A percentile compares a stretch with the other conserved stretches of the same genome.
phyloP scores from a whole-genome alignment of 2,888 invertebrate genomes.

The Cataglyphis rosenhaueri region DNA sequence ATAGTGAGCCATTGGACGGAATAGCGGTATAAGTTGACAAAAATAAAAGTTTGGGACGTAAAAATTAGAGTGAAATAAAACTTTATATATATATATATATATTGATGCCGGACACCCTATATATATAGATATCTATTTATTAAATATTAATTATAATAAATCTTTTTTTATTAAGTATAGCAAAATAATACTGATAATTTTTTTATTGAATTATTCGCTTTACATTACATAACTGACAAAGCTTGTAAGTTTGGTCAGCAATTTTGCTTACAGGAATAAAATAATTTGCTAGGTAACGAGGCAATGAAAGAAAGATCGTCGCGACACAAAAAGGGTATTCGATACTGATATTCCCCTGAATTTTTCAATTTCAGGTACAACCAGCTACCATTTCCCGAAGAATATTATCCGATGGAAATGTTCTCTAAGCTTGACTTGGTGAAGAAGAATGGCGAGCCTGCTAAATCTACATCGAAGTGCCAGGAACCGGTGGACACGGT shows the following conservation, averaged over 20 bases:
- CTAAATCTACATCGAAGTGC: slow-evolving; percentile 49
- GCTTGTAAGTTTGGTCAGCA: slow-evolving; percentile 40
- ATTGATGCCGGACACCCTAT: not conserved
- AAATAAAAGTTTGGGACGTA: slow-evolving; percentile 5
- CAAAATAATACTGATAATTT: not conserved
- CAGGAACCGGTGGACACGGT: slow-evolving; percentile 15
- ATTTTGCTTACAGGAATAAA: slow-evolving; percentile 65
- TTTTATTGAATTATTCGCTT: slow-evolving; percentile 10
- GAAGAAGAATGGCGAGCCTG: slow-evolving; percentile 74
- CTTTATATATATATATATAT: not conserved
- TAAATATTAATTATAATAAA: not conserved
- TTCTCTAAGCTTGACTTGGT: slow-evolving; percentile 79
- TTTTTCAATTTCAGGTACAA: slow-evolving; percentile 83
- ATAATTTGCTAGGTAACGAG: slow-evolving; percentile 58
- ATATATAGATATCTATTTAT: slow-evolving; percentile 40
- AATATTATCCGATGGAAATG: slow-evolving; percentile 79
- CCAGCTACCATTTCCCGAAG: slow-evolving; percentile 77
- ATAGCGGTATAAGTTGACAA: not conserved
- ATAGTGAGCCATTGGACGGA: not conserved
- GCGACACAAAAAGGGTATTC: slow-evolving; percentile 54
- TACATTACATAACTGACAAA: slow-evolving; percentile 6
- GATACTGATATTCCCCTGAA: slow-evolving; percentile 79
- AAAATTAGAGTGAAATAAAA: not conserved
- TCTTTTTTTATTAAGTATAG: not conserved
- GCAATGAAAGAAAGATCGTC: slow-evolving; percentile 63